phyloP scores from a whole-genome alignment of 2,113 vertebrate species.

The Sinocyclocheilus rhinocerous region DNA sequence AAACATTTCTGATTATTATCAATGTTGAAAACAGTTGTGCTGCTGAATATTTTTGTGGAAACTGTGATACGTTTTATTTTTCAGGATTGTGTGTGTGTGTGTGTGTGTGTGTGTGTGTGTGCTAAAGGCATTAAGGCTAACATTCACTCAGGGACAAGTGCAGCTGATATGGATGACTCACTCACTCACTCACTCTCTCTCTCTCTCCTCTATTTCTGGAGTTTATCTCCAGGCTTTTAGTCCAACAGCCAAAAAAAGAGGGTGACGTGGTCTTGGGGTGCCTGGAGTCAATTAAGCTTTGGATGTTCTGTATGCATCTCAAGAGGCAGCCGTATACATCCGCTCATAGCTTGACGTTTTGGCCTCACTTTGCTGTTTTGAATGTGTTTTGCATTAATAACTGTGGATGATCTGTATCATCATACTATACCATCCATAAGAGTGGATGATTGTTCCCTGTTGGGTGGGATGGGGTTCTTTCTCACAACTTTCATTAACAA shows the following conservation, averaged over 20 bases:
- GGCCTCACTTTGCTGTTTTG: conserved; percentile 9
- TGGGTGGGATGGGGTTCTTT: too few relatives aligned
- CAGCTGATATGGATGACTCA: conserved; percentile 67
- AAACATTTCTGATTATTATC: neutral
- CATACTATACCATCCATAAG: too few relatives aligned
- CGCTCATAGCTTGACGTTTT: conserved; percentile 13
- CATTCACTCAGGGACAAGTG: conserved; percentile 43
- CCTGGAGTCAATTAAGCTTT: conserved; percentile 22
- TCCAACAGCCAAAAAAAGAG: conserved; percentile 57
- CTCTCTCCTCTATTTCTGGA: conserved; percentile 69
- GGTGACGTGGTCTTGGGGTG: conserved; percentile 33
- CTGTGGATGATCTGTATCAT: too few relatives aligned
- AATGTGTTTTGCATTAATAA: too few relatives aligned
- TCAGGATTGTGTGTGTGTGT: neutral
- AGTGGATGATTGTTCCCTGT: too few relatives aligned
- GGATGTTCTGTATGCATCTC: conserved; percentile 25
- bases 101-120: too few relatives aligned
- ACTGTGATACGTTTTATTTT: neutral
- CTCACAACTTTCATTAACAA: too few relatives aligned
- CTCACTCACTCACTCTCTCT: conserved; percentile 60
- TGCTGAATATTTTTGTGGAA: neutral
- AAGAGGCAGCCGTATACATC: neutral
- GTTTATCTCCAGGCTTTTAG: conserved; percentile 65
- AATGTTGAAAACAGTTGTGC: neutral
- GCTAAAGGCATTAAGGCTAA: conserved; percentile 41